Base-by-base conservation (phyloP, 2,888 invertebrate genomes). In the Ctena decussata region DNA sequence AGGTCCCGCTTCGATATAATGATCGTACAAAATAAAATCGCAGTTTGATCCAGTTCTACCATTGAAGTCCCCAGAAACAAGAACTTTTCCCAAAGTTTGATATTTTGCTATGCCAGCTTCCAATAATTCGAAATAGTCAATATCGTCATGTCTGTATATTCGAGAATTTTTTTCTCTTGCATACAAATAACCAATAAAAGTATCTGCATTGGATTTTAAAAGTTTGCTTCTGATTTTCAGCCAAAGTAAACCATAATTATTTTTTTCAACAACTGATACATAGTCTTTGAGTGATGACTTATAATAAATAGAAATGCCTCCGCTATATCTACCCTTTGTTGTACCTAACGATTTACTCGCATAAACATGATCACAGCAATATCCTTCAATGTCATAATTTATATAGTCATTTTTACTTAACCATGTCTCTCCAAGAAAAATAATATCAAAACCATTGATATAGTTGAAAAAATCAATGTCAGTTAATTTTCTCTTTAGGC, bases 61-160 rank as follows among this genome's bases (percentile, higher is more conserved):
- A 24, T 53, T 75, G 12, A 75, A 35, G 30, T 75, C 75, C 11
- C 57, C 57, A 8, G 57, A 35, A 3, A 75, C 37, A 18, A 53
- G 49, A 30, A 49, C 32, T 21, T 49, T 37, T 27, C 57, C 57
- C 53, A 53, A 27, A n/a, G 24, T 18, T 6, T 49, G 37, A 49
- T 49, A 74, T 32, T 30, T 74, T 0, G n/a, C 41, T n/a, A 39
- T 15, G 37, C n/a, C n/a, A 27, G 37, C 30, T 30, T 70, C 70
- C 35, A 70, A 70, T 70, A 70, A 39, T 6, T 70, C 69, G 35
- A 69, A 69, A 69, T 69, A 69, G n/a, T 69, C 69, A n/a, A 69
- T 69, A 69, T 69, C 69, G 0, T 32, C 15, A 15, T 32, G 5
- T 24, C 5, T 21, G 3, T 24, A 65, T 32, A 65, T 11, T 30